These are phyloP conservation scores for Gambusia holbrooki DNA, from an alignment of 2,113 vertebrate genomes.

Conservation along the genomic window DNA sequence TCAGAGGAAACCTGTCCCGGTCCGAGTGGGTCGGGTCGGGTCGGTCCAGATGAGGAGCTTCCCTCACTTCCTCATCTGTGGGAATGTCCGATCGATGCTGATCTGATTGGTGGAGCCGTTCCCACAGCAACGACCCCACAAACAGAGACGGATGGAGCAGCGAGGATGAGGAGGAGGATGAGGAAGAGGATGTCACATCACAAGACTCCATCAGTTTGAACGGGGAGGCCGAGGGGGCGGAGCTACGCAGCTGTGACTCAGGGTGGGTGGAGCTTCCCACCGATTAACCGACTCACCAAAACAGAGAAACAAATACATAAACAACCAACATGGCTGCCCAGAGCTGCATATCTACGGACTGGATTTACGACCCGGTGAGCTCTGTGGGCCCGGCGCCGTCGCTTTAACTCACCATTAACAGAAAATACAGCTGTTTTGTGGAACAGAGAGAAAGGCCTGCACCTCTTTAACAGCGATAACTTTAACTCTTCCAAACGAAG, in stretches of 20 bases:
- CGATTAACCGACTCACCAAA: neutral
- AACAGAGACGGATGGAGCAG: slow-evolving; percentile 28
- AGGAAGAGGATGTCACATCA: neutral
- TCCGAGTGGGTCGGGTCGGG: neutral
- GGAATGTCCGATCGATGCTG: slow-evolving; percentile 46
- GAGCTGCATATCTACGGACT: no score
- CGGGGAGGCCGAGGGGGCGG: slow-evolving; percentile 3
- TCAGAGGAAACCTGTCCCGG: neutral
- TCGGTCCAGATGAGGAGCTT: slow-evolving; percentile 12
- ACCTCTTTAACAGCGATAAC: no score
- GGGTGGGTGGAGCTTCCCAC: neutral
- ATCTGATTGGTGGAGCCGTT: slow-evolving; percentile 34
- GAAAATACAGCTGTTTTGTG: no score
- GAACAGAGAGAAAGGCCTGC: no score
- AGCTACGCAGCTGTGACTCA: slow-evolving; percentile 28
- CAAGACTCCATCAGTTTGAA: slow-evolving; percentile 1
- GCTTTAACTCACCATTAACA: no score
- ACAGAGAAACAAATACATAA: no score
- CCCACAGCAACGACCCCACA: neutral
- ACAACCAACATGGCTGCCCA: no score
- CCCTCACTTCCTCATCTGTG: slow-evolving; percentile 35
- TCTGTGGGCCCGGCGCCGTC: no score
- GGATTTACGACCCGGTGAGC: no score
- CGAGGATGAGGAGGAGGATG: neutral
- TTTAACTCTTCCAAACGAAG: no score